Conservation (phyloP, 2,113 vertebrate genomes). For the Scophthalmus maximus region DNA sequence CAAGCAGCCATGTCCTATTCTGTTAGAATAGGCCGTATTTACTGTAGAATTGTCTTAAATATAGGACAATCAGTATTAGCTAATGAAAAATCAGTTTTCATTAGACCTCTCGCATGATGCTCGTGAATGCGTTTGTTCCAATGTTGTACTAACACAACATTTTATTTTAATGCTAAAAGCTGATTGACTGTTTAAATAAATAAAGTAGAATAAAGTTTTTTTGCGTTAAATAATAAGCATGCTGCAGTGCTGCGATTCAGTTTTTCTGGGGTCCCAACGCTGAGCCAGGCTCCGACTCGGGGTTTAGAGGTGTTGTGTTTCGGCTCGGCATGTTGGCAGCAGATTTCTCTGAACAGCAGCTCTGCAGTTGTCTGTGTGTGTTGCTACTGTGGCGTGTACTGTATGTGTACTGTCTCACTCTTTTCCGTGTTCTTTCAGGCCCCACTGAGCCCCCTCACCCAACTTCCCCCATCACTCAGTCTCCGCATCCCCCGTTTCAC, state of each 20-base stretch:
- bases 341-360: neutral
- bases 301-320: neutral
- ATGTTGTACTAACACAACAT: conserved; percentile 23
- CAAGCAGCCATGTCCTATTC: conserved; percentile 27
- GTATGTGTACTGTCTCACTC: conserved; percentile 72
- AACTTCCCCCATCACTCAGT: conserved; percentile 84
- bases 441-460: conserved; percentile 84
- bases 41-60: neutral
- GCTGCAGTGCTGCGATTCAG: neutral
- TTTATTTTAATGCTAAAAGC: conserved; percentile 9
- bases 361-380: conserved; percentile 12
- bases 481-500: conserved; percentile 82
- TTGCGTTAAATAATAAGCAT: conserved; percentile 24
- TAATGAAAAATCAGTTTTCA: too few relatives aligned
- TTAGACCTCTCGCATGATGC: conserved; percentile 46
- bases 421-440: conserved; percentile 85
- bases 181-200: neutral
- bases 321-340: conserved; percentile 5
- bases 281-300: neutral
- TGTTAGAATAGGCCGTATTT: conserved; percentile 22
- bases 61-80: neutral
- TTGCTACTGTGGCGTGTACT: conserved; percentile 44
- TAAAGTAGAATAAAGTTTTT: neutral
- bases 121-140: conserved; percentile 15
- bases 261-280: neutral